phyloP scores from a whole-genome alignment of 2,888 invertebrate genomes.

The Camponotus fellah region DNA sequence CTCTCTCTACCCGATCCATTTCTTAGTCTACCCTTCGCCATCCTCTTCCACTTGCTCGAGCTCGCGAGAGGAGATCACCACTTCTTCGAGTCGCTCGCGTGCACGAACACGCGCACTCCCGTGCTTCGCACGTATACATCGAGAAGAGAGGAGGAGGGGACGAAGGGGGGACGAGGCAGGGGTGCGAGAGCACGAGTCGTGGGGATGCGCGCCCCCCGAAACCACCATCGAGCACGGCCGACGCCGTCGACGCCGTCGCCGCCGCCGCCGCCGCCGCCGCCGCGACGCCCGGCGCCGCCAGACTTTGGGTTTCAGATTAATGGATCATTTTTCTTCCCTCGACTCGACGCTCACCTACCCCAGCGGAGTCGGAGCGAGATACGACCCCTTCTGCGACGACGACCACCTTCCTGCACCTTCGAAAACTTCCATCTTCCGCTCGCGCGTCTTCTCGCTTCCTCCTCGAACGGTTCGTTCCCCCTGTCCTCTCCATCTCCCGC shows the following conservation, averaged over 20 bases:
- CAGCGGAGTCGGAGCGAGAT: constrained; percentile 78
- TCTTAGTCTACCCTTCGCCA: constrained; percentile 43
- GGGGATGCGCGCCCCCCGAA: constrained; percentile 78
- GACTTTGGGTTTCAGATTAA: constrained; percentile 93
- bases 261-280: constrained; percentile 78
- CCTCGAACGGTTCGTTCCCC: constrained; percentile 18
- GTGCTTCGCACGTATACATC: constrained; percentile 26
- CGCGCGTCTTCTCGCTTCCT: constrained; percentile 50
- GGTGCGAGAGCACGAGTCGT: constrained; percentile 54
- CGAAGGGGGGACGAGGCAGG: too few relatives aligned
- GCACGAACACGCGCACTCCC: constrained; percentile 34
- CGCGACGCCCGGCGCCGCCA: constrained; percentile 90
- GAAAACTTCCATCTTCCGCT: constrained; percentile 77
- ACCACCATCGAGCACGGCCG: constrained; percentile 67
- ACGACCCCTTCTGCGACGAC: constrained; percentile 81
- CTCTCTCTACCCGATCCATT: constrained; percentile 9
- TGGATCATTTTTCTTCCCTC: constrained; percentile 92
- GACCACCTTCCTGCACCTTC: constrained; percentile 77
- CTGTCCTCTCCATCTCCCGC: background rate
- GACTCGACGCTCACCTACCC: constrained; percentile 84
- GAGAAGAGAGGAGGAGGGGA: constrained; percentile 52
- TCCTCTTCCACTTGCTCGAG: constrained; percentile 31
- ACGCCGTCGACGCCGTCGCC: constrained; percentile 68
- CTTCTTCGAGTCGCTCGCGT: constrained; percentile 34
- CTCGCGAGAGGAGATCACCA: constrained; percentile 31